Conservation (phyloP, 2,113 vertebrate species). For the Melanostigma gelatinosum region DNA sequence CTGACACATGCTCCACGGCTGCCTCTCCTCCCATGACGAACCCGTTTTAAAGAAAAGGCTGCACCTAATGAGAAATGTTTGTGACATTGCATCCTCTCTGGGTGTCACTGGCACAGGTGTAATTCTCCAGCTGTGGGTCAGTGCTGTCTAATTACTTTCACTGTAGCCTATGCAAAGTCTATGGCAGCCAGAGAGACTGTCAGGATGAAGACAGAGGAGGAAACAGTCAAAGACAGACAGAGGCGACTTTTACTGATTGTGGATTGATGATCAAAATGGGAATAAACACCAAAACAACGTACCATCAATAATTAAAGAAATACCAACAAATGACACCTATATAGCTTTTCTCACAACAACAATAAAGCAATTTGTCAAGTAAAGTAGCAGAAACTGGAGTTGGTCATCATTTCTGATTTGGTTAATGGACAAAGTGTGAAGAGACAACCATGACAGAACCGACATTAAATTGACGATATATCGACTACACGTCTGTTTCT, state of each 20-base stretch:
- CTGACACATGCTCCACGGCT: conserved; percentile 43
- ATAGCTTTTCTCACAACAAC: background rate
- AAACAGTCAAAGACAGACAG: background rate
- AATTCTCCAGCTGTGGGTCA: conserved; percentile 10
- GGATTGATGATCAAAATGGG: background rate
- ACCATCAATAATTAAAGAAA: background rate
- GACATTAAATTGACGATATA: background rate
- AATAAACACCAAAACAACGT: background rate
- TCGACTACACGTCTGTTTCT: background rate
- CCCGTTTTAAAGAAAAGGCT: conserved; percentile 55
- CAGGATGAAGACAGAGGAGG: conserved; percentile 20
- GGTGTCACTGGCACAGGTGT: conserved; percentile 7
- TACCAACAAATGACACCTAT: background rate
- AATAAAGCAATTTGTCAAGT: background rate
- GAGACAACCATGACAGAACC: background rate
- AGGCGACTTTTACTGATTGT: background rate
- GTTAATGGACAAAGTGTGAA: background rate
- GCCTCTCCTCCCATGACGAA: conserved; percentile 51
- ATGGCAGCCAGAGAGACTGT: background rate
- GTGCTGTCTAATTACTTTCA: conserved; percentile 9
- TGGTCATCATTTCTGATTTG: background rate
- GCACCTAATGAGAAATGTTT: conserved; percentile 26
- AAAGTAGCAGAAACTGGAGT: background rate
- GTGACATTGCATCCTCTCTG: conserved; percentile 8
- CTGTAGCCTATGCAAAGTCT: background rate